A percentile compares a stretch with the other conserved stretches of the same genome.
phyloP scores from a whole-genome alignment of 2,113 vertebrate genomes.

The Rallus limicola region DNA sequence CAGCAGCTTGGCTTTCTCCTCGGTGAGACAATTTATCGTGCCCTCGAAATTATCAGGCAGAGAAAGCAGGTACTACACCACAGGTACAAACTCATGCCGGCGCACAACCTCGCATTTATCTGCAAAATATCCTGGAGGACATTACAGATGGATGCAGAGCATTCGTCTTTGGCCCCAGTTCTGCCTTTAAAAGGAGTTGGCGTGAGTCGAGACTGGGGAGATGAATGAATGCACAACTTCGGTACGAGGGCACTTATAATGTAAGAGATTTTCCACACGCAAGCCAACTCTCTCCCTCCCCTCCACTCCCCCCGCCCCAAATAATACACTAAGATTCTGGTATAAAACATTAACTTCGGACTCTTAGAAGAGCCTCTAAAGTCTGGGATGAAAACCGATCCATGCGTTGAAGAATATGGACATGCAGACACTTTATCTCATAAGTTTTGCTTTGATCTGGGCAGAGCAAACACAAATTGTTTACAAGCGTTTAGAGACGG shows the following conservation, averaged over 20 bases:
- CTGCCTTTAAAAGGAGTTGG: conserved; percentile 37
- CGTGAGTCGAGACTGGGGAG: neutral
- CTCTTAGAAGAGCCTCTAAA: neutral
- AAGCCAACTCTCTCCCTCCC: neutral
- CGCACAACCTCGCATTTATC: neutral
- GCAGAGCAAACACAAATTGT: conserved; percentile 57
- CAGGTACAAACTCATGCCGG: neutral
- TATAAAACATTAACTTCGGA: conserved; percentile 67
- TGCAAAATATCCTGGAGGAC: neutral
- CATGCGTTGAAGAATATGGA: neutral
- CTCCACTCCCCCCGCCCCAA: neutral
- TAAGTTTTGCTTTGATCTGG: conserved; percentile 75
- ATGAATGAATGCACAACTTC: neutral
- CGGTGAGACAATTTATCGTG: neutral
- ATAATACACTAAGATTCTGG: neutral
- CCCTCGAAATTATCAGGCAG: neutral
- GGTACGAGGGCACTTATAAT: neutral
- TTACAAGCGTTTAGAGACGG: conserved; percentile 64
- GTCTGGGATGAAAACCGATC: neutral
- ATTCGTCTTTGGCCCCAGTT: neutral
- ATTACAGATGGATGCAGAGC: neutral
- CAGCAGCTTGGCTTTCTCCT: neutral
- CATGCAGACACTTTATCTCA: conserved; percentile 45
- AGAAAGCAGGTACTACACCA: neutral
- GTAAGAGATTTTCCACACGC: neutral